Base-by-base conservation (phyloP, 1,140 invertebrate species). In the Contarinia nasturtii region DNA sequence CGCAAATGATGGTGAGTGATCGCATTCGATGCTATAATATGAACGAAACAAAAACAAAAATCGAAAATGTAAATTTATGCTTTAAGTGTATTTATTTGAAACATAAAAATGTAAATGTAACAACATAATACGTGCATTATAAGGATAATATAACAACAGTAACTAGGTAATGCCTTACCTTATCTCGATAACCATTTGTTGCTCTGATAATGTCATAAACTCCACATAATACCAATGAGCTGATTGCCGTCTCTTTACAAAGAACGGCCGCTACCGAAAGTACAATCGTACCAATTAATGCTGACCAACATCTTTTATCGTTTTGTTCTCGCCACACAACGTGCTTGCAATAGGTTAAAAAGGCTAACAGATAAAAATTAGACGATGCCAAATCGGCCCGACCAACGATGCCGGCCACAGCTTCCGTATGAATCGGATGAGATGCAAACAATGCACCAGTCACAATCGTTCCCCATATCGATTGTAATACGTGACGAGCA, bases 401-500 rank as follows among this genome's bases (percentile, higher is more conserved):
- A 10, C 94, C 93, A 11, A 97, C 92, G 42, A 97, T 77, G n/a
- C 90, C 90, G 11, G 91, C 88, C 7, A 97, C 91, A 1, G 91
- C 88, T 67, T 97, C 93, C 22, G 86, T 88, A 66, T 98, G 94
- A 52, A 98, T 80, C 15, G 94, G 94, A 70, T 97, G 94, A 0
- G 86, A 79, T 36, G 93, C 89, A 68, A 97, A 98, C 20, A 92
- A 70, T 2, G 93, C 64, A 2, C 90, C 86, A 1, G 90, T 77
- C 15, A 89, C 69, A 45, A 80, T 74, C 12, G 81, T 74, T 8
- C 79, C 74, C 58, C 79, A 67, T 54, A 69, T 71, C 48, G 70
- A 71, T 44, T 79, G 72, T 34, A 82, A 64, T 12, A 82, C 62
- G 34, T 74, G 71, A 43, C 75, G 68, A 10, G 79, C 79, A 14